These are phyloP conservation scores for Dolichoris vasculosae DNA, from an alignment of 1,140 invertebrate genomes.

Conservation along the genomic window DNA sequence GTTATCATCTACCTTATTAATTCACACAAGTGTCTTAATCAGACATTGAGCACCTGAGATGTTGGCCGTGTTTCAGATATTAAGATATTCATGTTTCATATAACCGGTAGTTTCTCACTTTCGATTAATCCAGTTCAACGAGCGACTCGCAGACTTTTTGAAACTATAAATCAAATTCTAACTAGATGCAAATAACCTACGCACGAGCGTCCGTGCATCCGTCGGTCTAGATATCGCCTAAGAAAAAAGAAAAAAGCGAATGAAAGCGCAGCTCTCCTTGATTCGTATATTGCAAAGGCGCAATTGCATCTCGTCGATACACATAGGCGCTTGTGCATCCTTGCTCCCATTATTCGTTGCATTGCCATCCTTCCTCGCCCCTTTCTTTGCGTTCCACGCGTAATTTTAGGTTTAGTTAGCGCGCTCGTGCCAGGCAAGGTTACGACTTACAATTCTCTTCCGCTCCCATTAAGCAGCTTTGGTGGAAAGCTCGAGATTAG, in stretches of 20 bases:
- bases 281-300: neutral
- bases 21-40: neutral
- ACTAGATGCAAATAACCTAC: neutral
- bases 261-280: neutral
- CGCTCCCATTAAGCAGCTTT: neutral
- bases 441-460: neutral
- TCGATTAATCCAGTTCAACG: neutral
- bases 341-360: conserved; percentile 23
- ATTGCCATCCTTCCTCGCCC: neutral
- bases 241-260: neutral
- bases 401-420: conserved; percentile 36
- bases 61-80: neutral
- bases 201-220: neutral
- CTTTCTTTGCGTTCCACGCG: neutral
- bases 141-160: neutral
- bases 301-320: conserved; percentile 13
- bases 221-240: neutral
- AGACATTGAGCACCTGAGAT: neutral
- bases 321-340: neutral
- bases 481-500: neutral
- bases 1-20: neutral
- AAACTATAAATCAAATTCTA: neutral
- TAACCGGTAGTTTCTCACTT: neutral
- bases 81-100: neutral
- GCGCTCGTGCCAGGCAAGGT: conserved; percentile 25